Evolutionary conservation across 2,888 invertebrate genomes (phyloP), one percentile per base, ranked within the genome.

Genomic region (Anticlea derivata): DNA sequence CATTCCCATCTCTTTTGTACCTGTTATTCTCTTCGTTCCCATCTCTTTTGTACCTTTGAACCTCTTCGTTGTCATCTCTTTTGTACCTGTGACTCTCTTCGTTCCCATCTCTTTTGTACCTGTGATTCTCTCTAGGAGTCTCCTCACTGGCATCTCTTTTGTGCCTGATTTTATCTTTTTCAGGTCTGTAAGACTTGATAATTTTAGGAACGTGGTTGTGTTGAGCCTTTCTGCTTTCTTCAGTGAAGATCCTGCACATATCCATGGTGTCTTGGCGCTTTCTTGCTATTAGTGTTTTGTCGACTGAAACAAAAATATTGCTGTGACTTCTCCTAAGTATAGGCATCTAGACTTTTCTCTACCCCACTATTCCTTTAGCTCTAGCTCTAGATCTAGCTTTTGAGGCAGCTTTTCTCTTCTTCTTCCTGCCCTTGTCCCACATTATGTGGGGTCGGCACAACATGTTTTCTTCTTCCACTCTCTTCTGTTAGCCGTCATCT

Each of bases 191-290:
- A 1, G 35, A 57, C 5, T 50, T 50, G 8, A 56, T 53, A 11
- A 55, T 62, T 52, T 51, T 57, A 6, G 59, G 44, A 13, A 23
- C 27, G 24, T 63, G 31, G 10, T 49, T 54, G n/a, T 58, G 17
- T 11, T 56, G 23, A 1, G 29, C 30, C 23, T 55, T 34, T 4
- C 68, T 55, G n/a, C 66, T 75, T 59, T 83, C 82, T 26, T 70
- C 73, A 13, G 72, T 80, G 49, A 87, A 89, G 17, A 85, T 68
- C 7, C 73, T 68, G 45, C 89, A 89, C 77, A 88, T 80, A 2
- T 89, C 87, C 24, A 83, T 50, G 0, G 83, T 88, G 45, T 89
- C 84, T 65, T 84, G 80, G 0, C 89, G 79, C 63, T 84, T 81
- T 47, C 65, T 77, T 27, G 80, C 72, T 20, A 89, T 76, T 0